Base-by-base conservation (phyloP, 2,113 vertebrate species). In the Spea multiplicata region DNA sequence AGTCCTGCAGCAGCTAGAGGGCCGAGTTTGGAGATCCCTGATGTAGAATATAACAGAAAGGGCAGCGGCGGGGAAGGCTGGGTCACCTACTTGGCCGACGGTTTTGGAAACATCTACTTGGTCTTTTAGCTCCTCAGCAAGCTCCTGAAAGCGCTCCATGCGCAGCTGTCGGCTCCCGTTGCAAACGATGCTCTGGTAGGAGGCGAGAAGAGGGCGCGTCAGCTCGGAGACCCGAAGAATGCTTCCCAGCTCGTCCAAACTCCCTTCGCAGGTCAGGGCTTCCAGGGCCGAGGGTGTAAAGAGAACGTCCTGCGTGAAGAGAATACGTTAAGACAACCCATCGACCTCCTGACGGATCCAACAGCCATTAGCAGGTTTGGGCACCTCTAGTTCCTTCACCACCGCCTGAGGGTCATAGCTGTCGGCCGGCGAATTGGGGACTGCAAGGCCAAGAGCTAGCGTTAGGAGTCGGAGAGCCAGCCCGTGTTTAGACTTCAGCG, bases 81-180 rank as follows among this genome's bases (percentile, higher is more conserved):
- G 13, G 64, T 13, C 12, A 30, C 83, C 82, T 86, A 98, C 97
- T 93, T 92, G 92, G 69, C 88, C 91, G 66, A 87, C 45, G 0
- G 96, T 85, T 77, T 87, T 94, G 72, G 87, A 84, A 0, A 83
- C 76, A 70, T 97, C 92, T 84, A 99, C 88, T 87, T 99, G 96
- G 30, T 92, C 88, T 81, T 48, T 88, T 66, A 99, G 92, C 85
- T 94, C 92, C 0, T 85, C 12, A 0, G 95, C 95, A 86, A 98
- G 85, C 83, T 89, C 87, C 0, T 83, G 47, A n/a, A 98, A 98
- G 65, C 81, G 90, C 75, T 88, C 88, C 2, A 73, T 84, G 2
- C 93, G 93, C 2, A 84, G 70, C 0, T 64, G 66, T 0, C 12
- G 79, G 69, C 83, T 91, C 59, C 90, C 91, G 0, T 90, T 86